phyloP scores from a whole-genome alignment of 2,888 invertebrate species.

The Nesidiocoris tenuis region DNA sequence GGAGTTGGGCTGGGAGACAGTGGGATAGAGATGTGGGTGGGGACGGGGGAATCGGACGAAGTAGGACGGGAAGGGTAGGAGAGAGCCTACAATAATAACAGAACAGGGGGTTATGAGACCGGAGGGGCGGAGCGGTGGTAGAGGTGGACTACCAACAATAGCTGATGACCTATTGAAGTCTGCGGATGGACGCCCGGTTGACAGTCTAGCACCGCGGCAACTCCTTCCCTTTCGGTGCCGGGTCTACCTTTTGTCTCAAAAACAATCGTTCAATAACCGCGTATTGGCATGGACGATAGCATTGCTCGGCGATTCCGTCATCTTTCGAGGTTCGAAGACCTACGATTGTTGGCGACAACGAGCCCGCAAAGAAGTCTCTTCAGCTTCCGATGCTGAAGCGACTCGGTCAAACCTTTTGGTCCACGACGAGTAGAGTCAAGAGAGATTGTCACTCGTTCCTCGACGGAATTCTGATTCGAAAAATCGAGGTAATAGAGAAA shows the following conservation, averaged over 20 bases:
- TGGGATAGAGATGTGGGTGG: not conserved
- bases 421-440: no score
- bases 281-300: no score
- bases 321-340: no score
- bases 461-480: no score
- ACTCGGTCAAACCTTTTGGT: no score
- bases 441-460: no score
- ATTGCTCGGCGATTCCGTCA: no score
- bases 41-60: conserved; percentile 12
- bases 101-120: conserved; percentile 6
- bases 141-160: conserved; percentile 39
- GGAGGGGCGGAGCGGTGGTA: not conserved
- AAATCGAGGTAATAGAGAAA: no score
- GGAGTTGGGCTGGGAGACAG: conserved; percentile 1
- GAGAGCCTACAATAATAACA: conserved; percentile 44
- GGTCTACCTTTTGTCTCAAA: conserved; percentile 41
- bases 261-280: conserved; percentile 45
- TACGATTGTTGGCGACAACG: no score
- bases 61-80: not conserved
- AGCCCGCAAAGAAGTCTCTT: no score
- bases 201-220: conserved; percentile 39
- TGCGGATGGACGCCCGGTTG: conserved; percentile 40
- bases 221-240: conserved; percentile 32
- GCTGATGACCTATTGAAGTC: conserved; percentile 48
- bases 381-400: no score